Percentiles rank a stretch among this genome's conserved stretches.
Evolutionary conservation across 2,888 invertebrate genomes (phyloP).

Genomic region (Pachliopta kotzebuea): DNA sequence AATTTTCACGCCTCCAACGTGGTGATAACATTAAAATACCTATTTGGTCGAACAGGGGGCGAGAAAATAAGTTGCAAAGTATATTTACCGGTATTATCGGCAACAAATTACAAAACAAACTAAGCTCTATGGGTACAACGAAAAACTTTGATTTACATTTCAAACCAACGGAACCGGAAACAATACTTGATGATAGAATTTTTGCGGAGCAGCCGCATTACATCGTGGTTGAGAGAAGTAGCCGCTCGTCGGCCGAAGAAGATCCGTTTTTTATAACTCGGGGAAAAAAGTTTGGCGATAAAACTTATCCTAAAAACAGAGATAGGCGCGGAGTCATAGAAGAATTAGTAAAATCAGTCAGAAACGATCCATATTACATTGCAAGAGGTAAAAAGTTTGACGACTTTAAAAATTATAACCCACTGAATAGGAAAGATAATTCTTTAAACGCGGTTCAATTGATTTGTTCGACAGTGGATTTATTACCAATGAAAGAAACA

Average conservation of each 20-base stretch:
- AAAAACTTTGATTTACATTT: conserved; percentile 33
- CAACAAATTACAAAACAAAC: conserved; percentile 19
- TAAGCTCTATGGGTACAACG: conserved; percentile 26
- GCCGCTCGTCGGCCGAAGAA: conserved; percentile 64
- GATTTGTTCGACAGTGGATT: conserved; percentile 59
- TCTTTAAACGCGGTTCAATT: conserved; percentile 57
- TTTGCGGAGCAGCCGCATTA: conserved; percentile 79
- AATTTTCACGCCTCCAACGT: conserved; percentile 48
- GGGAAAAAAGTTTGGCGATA: conserved; percentile 57
- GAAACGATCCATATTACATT: conserved; percentile 75
- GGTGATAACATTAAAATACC: conserved; percentile 38
- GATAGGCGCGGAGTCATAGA: conserved; percentile 66
- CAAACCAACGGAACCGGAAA: conserved; percentile 47
- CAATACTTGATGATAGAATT: conserved; percentile 61
- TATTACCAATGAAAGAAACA: conserved; percentile 45
- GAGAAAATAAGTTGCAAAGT: conserved; percentile 50
- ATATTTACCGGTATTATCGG: conserved; percentile 42
- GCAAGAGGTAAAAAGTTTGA: conserved; percentile 74
- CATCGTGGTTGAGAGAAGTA: conserved; percentile 70
- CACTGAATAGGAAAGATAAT: conserved; percentile 40
- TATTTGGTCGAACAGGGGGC: conserved; percentile 53
- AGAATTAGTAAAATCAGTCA: conserved; percentile 69
- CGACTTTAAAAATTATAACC: conserved; percentile 39
- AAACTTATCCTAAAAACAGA: conserved; percentile 49
- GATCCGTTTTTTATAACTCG: conserved; percentile 68